Evolutionary conservation across 2,113 vertebrate species (phyloP).

Genomic region (Corydoras maculifer): DNA sequence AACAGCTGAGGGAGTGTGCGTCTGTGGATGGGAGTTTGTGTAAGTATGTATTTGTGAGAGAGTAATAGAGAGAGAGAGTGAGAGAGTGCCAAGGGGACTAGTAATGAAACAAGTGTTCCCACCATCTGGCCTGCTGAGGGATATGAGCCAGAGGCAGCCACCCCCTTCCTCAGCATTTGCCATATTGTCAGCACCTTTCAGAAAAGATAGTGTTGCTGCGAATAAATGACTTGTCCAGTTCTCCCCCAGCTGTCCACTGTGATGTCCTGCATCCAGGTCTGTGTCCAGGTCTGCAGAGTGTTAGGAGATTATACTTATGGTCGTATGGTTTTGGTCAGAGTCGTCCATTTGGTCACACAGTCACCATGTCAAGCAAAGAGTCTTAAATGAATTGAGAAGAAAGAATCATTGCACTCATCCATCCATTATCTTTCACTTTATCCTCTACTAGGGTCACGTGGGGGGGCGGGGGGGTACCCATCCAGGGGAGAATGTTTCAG

Average conservation of each 20-base stretch:
- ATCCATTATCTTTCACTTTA: no score
- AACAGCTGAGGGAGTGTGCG: slow-evolving; percentile 34
- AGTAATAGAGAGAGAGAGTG: slow-evolving; percentile 1
- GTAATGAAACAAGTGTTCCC: slow-evolving; percentile 37
- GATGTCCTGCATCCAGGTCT: background rate
- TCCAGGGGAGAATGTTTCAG: no score
- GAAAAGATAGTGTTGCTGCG: slow-evolving; percentile 14
- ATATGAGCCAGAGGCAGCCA: slow-evolving; percentile 18
- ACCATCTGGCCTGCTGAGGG: slow-evolving; percentile 43
- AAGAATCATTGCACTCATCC: no score
- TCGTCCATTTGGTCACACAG: no score
- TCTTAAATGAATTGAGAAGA: no score
- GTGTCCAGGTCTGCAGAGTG: slow-evolving; percentile 1
- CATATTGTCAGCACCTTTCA: slow-evolving; percentile 29
- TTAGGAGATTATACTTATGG: no score
- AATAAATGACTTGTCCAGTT: slow-evolving; percentile 33
- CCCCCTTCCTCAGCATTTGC: slow-evolving; percentile 34
- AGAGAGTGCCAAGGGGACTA: slow-evolving; percentile 25
- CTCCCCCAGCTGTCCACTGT: slow-evolving; percentile 29
- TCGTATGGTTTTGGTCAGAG: no score
- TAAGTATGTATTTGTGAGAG: slow-evolving; percentile 5
- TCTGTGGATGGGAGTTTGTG: slow-evolving; percentile 4
- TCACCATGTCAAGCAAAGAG: no score
- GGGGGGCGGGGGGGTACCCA: no score
- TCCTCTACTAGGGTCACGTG: no score